Conservation (phyloP, 2,797 vertebrate genomes). For the Hemitrygon akajei region DNA sequence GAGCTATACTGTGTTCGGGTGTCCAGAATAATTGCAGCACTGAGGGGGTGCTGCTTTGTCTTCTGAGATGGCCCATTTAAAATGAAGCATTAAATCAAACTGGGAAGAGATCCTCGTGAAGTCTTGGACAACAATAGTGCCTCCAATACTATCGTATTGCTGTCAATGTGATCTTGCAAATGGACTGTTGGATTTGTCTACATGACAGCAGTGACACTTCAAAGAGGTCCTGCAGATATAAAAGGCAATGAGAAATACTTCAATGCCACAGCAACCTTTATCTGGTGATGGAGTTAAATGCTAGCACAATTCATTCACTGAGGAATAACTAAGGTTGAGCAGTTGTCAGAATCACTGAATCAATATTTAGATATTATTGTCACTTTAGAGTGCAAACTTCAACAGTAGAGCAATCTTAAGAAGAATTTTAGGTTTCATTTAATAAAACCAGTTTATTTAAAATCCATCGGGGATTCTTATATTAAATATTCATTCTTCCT, state of each 20-base stretch:
- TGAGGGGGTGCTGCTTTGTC: not conserved
- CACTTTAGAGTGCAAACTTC: not conserved
- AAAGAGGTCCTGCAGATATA: not conserved
- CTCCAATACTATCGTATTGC: not conserved
- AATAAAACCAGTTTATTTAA: constrained; percentile 24
- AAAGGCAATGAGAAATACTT: not conserved
- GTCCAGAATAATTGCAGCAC: not conserved
- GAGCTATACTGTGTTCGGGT: not conserved
- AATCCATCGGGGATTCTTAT: not conserved
- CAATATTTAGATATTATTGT: not conserved
- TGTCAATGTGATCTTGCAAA: not conserved
- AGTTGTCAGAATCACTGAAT: not conserved
- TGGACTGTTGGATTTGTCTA: not conserved
- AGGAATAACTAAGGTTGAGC: not conserved
- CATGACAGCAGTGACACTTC: not conserved
- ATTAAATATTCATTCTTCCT: constrained; percentile 32
- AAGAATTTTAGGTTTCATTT: not conserved
- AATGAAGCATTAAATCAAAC: not conserved
- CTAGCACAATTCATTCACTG: not conserved
- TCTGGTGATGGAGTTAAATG: not conserved
- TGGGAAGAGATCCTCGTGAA: not conserved
- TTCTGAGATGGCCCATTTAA: not conserved
- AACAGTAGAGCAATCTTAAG: not conserved
- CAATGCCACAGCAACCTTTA: not conserved
- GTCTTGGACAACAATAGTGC: not conserved